Conservation (phyloP, 2,113 vertebrate genomes). For the Brachyhypopomus occidentalis region DNA sequence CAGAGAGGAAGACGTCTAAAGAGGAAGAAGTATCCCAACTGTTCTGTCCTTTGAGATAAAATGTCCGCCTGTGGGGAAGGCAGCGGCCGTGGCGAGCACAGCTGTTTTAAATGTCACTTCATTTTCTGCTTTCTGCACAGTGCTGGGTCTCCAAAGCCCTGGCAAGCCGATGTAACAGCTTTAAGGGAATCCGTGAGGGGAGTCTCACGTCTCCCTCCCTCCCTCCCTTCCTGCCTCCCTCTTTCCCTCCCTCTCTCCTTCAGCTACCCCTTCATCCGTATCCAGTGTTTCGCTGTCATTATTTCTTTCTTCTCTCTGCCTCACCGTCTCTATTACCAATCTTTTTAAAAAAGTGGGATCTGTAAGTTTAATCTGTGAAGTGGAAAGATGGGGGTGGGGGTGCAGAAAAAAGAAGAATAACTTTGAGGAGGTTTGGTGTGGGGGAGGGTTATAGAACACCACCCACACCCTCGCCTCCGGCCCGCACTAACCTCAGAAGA, state of each 20-base stretch:
- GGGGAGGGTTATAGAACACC: no score
- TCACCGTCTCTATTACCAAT: constrained; percentile 15
- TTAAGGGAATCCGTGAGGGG: constrained; percentile 76
- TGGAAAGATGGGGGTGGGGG: constrained; percentile 45
- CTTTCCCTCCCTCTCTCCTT: not conserved
- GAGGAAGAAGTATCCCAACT: not conserved
- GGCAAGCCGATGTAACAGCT: constrained; percentile 78
- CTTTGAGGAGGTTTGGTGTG: not conserved
- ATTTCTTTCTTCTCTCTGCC: constrained; percentile 24
- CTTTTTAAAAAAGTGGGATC: not conserved
- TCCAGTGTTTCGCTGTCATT: constrained; percentile 21
- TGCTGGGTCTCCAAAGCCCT: constrained; percentile 71
- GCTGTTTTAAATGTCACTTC: constrained; percentile 68
- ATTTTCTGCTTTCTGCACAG: constrained; percentile 70
- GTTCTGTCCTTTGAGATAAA: constrained; percentile 64
- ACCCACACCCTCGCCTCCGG: no score
- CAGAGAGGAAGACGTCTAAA: not conserved
- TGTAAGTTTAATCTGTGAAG: constrained; percentile 2
- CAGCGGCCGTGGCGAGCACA: constrained; percentile 49
- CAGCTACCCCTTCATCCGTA: constrained; percentile 36
- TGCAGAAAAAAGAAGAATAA: not conserved
- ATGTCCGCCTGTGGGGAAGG: constrained; percentile 63
- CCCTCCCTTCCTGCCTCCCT: no score
- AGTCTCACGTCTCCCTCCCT: constrained; percentile 64
- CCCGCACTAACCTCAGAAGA: constrained; percentile 72